Base-by-base conservation (phyloP, 2,888 invertebrate genomes). In the Dascillus cervinus region DNA sequence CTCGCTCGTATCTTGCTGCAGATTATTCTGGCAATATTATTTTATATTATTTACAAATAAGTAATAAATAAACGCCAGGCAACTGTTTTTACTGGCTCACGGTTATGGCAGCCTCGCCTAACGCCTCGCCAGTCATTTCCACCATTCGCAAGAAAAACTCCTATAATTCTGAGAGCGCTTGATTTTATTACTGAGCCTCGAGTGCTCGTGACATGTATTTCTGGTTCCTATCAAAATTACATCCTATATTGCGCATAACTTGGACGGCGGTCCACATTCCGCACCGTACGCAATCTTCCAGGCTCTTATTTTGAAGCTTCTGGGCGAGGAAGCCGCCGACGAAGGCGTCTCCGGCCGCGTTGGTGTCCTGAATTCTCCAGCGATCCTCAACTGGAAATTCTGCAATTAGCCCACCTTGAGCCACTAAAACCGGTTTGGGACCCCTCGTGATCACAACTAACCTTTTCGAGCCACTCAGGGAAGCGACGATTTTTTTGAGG, bases 261-360 rank as follows among this genome's bases (percentile, higher is more conserved):
- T 42, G 31, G 10, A 22, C 15, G 19, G 50, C 42, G 4, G 35
- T 34, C 22, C 23, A 22, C 8, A 43, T 44, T 4, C 51, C 51
- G 13, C 33, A 26, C 10, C 19, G 14, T 1, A 52, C 44, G 21
- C 52, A 50, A 6, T 45, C 40, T 2, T 37, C 29, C 4, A 46
- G 19, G 5, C 29, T 13, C 28, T 35, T 29, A 9, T 31, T 34
- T 11, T 32, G 30, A 3, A 49, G 33, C 15, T 35, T 48, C 11
- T 32, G 25, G 6, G 46, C 41, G 20, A 53, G 33, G 33, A 49
- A 53, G 9, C 50, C 53, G 3, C 50, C 55, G 17, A 49, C 48
- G 33, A 55, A 55, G 3, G 49, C 50, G 32, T 55, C 55, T 3
- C 55, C 55, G n/a, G 55, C 55, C 10, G 52, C 53, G 22, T 39